Conservation (phyloP, 2,888 invertebrate species). For the Hermaeophaga mercurialis region DNA sequence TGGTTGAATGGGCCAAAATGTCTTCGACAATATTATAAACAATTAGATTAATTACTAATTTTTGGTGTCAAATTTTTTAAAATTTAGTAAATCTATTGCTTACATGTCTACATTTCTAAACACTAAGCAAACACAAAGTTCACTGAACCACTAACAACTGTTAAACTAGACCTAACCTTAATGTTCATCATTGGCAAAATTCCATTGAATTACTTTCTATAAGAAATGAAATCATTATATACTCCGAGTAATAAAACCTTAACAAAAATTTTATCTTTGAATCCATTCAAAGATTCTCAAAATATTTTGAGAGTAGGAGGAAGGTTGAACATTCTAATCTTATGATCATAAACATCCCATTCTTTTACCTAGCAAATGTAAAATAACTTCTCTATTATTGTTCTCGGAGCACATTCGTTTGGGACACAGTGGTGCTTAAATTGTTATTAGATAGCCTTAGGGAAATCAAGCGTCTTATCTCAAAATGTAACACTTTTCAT, state of each 20-base stretch:
- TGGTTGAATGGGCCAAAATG: background rate
- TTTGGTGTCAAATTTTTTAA: background rate
- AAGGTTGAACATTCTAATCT: background rate
- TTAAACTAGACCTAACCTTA: background rate
- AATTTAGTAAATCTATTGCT: background rate
- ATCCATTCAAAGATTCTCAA: background rate
- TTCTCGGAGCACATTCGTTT: background rate
- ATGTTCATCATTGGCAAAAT: background rate
- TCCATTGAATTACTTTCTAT: background rate
- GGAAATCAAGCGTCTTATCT: background rate
- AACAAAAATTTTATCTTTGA: background rate
- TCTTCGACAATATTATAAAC: background rate
- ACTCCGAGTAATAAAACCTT: background rate
- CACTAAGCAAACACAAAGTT: background rate
- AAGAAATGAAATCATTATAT: background rate
- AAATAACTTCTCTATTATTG: background rate
- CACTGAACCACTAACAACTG: background rate
- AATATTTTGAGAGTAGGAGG: background rate
- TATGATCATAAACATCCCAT: constrained; percentile 3
- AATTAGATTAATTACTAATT: background rate
- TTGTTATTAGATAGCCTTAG: background rate
- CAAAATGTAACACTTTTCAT: background rate
- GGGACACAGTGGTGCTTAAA: background rate
- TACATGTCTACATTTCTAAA: background rate
- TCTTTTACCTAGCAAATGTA: background rate